Conservation (phyloP, 2,888 invertebrate genomes). For the Brachyptera putata region DNA sequence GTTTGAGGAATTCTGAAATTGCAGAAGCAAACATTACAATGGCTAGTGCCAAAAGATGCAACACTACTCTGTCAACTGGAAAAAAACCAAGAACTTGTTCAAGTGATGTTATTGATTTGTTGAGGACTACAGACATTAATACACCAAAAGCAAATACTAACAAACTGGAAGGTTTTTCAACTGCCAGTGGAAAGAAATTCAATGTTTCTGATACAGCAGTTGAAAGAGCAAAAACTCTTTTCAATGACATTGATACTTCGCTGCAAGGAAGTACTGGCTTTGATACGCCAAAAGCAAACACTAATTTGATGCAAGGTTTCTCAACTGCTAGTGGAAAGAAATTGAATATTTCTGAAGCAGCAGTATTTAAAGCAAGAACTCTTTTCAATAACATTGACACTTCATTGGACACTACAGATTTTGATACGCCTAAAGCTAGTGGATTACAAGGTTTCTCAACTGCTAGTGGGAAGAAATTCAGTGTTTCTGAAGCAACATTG, state of each 20-base stretch:
- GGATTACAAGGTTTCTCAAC: slow-evolving; percentile 42
- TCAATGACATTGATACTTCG: slow-evolving; percentile 40
- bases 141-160: neutral
- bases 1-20: no score
- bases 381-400: slow-evolving; percentile 41
- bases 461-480: slow-evolving; percentile 43
- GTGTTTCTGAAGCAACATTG: slow-evolving; percentile 41
- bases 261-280: no score
- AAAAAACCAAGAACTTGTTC: no score
- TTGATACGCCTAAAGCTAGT: slow-evolving; percentile 11
- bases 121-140: no score
- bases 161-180: slow-evolving; percentile 41
- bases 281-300: neutral
- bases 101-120: no score
- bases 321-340: slow-evolving; percentile 36
- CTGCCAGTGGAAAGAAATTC: slow-evolving; percentile 44
- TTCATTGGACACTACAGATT: slow-evolving; percentile 28
- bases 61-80: no score
- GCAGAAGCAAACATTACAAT: no score
- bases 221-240: slow-evolving; percentile 40
- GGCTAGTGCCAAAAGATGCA: no score
- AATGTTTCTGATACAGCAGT: slow-evolving; percentile 41
- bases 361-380: slow-evolving; percentile 39
- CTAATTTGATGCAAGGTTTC: slow-evolving; percentile 31
- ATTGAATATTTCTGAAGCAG: slow-evolving; percentile 44